Base-by-base conservation (phyloP, 2,113 vertebrate genomes). In the Raja brachyura region DNA sequence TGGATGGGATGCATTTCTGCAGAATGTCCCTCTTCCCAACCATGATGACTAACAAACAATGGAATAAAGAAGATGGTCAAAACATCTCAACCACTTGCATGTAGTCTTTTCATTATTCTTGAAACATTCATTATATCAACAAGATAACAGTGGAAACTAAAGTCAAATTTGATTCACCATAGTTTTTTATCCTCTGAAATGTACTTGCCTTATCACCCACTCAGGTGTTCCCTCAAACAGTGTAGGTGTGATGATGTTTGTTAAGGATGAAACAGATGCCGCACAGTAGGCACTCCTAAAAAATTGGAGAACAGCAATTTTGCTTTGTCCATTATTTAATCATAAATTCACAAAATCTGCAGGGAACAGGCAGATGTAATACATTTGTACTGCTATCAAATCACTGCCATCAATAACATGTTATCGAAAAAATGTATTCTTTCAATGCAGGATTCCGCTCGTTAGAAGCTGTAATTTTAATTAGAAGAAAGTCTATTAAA, bases 201-300 rank as follows among this genome's bases (percentile, higher is more conserved):
- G 11, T 74, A 92, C 95, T 95, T 96, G 99, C 99, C 98, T 98
- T 93, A 96, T 95, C 66, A 99, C 98, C 99, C 99, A 99, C 94
- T 96, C 97, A 0, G 98, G 97, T 0, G 99, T 99, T 93, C 97
- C 97, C 11, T 98, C 96, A 0, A 99, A 99, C 94, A 99, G 97
- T 0, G 95, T 88, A 0, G 98, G 96, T 0, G 97, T 97, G 93
- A 98, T 93, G 96, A 98, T 95, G 95, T 99, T 99, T 93, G 98
- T 99, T 93, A 99, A 96, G 0, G 98, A 99, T 1, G 99, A 98
- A 63, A 99, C 98, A 0, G 98, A 96, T 2, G 98, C 97, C 0
- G 99, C 99, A 9, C 99, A 99, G 94, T 99, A 99, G 0, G 97
- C 98, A 0, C 99, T 99, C 95, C 99, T 99, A 93, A 66, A 70